phyloP scores from a whole-genome alignment of 2,888 invertebrate genomes.

The Heliconius charithonia region DNA sequence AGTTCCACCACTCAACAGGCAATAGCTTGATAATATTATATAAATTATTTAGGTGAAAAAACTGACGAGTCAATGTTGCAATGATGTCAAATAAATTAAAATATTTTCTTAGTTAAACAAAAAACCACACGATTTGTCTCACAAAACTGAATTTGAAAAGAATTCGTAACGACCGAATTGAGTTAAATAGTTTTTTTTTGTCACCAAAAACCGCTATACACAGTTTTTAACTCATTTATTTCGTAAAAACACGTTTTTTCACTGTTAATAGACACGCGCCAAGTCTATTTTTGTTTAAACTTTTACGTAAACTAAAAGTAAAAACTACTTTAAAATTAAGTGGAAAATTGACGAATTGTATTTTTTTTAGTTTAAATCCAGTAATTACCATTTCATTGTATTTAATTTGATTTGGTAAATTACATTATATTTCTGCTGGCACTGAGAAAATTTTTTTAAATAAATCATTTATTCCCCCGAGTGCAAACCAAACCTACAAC shows the following conservation, averaged over 20 bases:
- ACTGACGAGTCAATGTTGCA: background rate
- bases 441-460: no score
- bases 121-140: slow-evolving; percentile 14
- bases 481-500: background rate
- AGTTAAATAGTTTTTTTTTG: slow-evolving; percentile 23
- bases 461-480: background rate
- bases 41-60: background rate
- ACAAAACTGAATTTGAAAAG: slow-evolving; percentile 16
- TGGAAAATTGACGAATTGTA: slow-evolving; percentile 11
- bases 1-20: no score
- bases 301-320: background rate
- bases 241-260: slow-evolving; percentile 23
- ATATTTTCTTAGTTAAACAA: background rate
- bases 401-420: slow-evolving; percentile 12
- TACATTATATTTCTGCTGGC: background rate
- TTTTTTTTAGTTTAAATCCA: background rate
- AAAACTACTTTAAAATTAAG: slow-evolving; percentile 13
- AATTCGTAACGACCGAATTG: slow-evolving; percentile 11
- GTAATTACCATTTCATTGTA: slow-evolving; percentile 18
- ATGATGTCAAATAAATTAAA: slow-evolving; percentile 3
- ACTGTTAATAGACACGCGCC: slow-evolving; percentile 30
- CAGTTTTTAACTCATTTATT: slow-evolving; percentile 30
- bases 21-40: no score
- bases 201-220: slow-evolving; percentile 9
- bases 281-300: slow-evolving; percentile 3